Evolutionary conservation across 2,113 vertebrate species (phyloP).

Genomic region (Manacus vitellinus): DNA sequence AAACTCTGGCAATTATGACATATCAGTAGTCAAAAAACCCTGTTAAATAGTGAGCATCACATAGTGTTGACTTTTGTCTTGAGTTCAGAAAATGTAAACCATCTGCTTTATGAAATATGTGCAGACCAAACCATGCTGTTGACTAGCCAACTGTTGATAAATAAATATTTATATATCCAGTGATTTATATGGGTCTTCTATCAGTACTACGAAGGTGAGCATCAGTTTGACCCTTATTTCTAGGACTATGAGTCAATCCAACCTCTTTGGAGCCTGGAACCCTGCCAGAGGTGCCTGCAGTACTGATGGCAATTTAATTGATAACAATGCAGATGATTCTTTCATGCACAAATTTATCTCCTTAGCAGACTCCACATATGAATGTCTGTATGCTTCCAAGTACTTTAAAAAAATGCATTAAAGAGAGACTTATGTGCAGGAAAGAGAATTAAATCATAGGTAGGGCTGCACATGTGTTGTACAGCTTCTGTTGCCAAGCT

Average conservation of each 20-base stretch:
- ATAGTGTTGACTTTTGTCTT: slow-evolving; percentile 27
- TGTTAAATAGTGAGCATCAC: neutral
- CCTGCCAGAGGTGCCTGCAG: neutral
- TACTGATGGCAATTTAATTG: slow-evolving; percentile 13
- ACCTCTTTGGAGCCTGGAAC: slow-evolving; percentile 6
- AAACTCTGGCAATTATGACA: neutral
- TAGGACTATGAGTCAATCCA: slow-evolving; percentile 12
- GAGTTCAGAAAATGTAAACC: slow-evolving; percentile 52
- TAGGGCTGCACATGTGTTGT: neutral
- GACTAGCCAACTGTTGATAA: slow-evolving; percentile 43
- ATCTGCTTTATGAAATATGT: slow-evolving; percentile 44
- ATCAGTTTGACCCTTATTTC: slow-evolving; percentile 40
- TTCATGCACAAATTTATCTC: neutral
- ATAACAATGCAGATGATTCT: slow-evolving; percentile 28
- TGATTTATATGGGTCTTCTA: slow-evolving; percentile 50
- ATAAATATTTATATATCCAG: slow-evolving; percentile 58
- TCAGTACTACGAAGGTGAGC: slow-evolving; percentile 34
- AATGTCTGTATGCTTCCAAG: neutral
- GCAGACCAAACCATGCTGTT: slow-evolving; percentile 31
- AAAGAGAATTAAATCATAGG: neutral
- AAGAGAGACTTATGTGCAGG: neutral
- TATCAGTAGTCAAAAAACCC: neutral
- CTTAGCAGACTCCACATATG: neutral
- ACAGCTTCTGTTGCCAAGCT: neutral
- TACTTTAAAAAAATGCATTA: neutral